Conservation (phyloP, 2,888 invertebrate species). For the Mythimna loreyi region DNA sequence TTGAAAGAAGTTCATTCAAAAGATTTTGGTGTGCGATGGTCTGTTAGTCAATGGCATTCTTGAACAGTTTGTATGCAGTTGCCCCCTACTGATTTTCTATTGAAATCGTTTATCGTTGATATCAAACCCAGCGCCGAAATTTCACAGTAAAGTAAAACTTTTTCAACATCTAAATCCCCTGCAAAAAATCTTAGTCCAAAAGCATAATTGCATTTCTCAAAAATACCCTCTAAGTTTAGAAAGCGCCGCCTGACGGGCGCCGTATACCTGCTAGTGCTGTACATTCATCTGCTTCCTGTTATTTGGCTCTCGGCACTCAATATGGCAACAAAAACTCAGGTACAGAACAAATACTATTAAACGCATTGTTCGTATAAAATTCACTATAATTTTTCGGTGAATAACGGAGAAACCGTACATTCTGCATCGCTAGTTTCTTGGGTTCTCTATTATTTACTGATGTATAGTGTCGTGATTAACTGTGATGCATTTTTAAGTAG, state of each 20-base stretch:
- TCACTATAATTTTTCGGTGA: conserved; percentile 69
- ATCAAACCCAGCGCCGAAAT: background rate
- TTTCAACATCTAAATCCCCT: conserved; percentile 1
- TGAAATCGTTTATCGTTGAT: background rate
- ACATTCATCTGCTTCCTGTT: conserved; percentile 75
- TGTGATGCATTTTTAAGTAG: background rate
- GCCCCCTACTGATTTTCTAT: background rate
- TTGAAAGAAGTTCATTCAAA: conserved; percentile 1
- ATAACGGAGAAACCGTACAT: conserved; percentile 64
- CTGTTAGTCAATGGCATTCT: conserved; percentile 2
- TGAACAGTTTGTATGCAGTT: background rate
- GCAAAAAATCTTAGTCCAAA: conserved; percentile 42
- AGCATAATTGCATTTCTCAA: conserved; percentile 64
- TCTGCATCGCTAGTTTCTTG: conserved; percentile 29
- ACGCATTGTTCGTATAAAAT: conserved; percentile 63
- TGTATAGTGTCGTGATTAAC: conserved; percentile 12
- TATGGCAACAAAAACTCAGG: conserved; percentile 71
- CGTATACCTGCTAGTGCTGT: conserved; percentile 67
- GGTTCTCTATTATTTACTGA: conserved; percentile 17
- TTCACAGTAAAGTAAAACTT: conserved; percentile 11
- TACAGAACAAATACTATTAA: conserved; percentile 71
- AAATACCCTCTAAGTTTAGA: conserved; percentile 63
- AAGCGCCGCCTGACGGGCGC: conserved; percentile 63
- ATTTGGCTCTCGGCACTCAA: conserved; percentile 55
- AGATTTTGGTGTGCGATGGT: background rate